These are phyloP conservation scores for Anas flavirostris DNA, from an alignment of 2,797 vertebrate species.

Conservation along the genomic window DNA sequence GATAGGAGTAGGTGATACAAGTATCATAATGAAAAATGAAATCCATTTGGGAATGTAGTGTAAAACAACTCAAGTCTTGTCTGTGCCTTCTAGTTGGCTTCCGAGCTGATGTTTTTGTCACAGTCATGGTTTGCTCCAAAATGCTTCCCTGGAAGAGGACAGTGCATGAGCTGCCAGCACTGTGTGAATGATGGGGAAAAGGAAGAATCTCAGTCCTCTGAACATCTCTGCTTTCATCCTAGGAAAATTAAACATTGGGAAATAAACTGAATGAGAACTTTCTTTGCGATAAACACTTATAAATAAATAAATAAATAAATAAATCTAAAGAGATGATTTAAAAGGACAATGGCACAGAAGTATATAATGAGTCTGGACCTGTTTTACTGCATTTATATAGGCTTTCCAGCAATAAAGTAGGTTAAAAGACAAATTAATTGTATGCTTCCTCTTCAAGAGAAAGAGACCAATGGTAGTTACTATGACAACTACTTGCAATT, in stretches of 20 bases:
- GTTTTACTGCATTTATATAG: constrained; percentile 39
- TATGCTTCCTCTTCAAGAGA: constrained; percentile 64
- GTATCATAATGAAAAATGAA: not conserved
- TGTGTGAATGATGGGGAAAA: not conserved
- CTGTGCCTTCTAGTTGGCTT: not conserved
- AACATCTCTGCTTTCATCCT: not conserved
- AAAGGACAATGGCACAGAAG: constrained; percentile 44
- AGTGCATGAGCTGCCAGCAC: not conserved
- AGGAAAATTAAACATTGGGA: not conserved
- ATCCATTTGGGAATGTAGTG: not conserved
- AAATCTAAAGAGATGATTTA: constrained; percentile 41
- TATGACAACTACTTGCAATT: constrained; percentile 77
- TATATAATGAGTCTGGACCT: constrained; percentile 37
- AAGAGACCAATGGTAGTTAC: constrained; percentile 65
- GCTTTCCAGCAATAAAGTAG: constrained; percentile 63
- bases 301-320: not conserved
- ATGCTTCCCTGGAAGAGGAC: not conserved
- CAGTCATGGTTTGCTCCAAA: not conserved
- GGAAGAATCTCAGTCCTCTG: not conserved
- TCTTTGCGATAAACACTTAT: constrained; percentile 52
- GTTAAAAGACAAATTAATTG: constrained; percentile 77
- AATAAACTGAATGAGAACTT: constrained; percentile 31
- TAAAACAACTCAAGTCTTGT: not conserved
- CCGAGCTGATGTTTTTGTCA: not conserved
- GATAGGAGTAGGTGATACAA: not conserved